Conservation (phyloP, 1,140 invertebrate genomes). For the Cherax quadricarinatus region DNA sequence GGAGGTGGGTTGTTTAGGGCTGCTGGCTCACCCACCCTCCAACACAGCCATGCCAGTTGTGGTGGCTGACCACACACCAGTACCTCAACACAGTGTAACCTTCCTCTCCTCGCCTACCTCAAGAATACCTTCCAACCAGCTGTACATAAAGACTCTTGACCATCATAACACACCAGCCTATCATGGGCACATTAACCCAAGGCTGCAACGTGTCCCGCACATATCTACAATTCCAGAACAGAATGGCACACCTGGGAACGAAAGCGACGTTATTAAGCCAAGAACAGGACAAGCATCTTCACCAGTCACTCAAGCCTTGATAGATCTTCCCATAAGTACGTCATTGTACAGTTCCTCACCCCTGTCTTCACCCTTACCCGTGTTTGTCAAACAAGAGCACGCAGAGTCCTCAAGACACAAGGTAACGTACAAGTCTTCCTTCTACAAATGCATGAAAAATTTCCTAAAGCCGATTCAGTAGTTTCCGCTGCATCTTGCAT, state of each 20-base stretch:
- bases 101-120: not conserved
- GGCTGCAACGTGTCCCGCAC: not conserved
- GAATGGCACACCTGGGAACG: not conserved
- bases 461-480: slow-evolving; percentile 54
- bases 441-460: slow-evolving; percentile 71
- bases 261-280: too few species aligned
- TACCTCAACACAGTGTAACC: not conserved
- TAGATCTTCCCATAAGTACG: too few species aligned
- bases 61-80: not conserved
- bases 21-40: not conserved
- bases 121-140: not conserved
- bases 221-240: not conserved
- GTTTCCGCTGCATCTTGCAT: slow-evolving; percentile 43
- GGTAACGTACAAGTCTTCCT: slow-evolving; percentile 65
- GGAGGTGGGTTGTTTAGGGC: slow-evolving; percentile 56
- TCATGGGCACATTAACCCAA: not conserved
- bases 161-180: not conserved
- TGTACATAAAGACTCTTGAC: not conserved
- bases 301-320: too few species aligned
- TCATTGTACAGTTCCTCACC: too few species aligned
- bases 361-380: not conserved
- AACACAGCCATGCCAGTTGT: not conserved
- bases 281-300: too few species aligned
- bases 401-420: slow-evolving; percentile 35
- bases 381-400: slow-evolving; percentile 16